Evolutionary conservation across 1,140 invertebrate species (phyloP).

Genomic region (Zophobas atratus): DNA sequence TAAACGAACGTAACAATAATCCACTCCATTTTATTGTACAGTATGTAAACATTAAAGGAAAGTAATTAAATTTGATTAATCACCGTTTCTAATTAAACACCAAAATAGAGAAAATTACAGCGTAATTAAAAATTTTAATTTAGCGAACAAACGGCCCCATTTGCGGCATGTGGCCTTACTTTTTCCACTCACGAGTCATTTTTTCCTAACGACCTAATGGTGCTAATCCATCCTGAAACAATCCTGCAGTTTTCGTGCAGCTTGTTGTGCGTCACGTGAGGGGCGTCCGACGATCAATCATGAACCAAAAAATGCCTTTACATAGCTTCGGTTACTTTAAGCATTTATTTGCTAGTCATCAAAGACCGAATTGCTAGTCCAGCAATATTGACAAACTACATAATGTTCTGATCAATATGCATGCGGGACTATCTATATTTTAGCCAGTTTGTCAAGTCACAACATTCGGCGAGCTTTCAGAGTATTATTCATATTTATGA

Average conservation of each 20-base stretch:
- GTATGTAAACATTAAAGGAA: too few species aligned
- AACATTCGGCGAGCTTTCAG: slow-evolving; percentile 1
- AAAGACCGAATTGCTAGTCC: slow-evolving; percentile 23
- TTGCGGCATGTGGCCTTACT: not conserved
- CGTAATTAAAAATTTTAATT: slow-evolving; percentile 27
- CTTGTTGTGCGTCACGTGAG: slow-evolving; percentile 10
- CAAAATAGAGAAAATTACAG: slow-evolving; percentile 21
- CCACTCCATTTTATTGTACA: too few species aligned
- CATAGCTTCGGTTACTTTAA: slow-evolving; percentile 21
- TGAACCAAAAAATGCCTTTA: slow-evolving; percentile 28
- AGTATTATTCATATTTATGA: slow-evolving; percentile 34
- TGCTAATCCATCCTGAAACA: slow-evolving; percentile 34
- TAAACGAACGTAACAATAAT: too few species aligned
- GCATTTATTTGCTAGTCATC: slow-evolving; percentile 29
- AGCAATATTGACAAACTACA: slow-evolving; percentile 9
- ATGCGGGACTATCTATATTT: slow-evolving; percentile 14
- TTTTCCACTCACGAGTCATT: not conserved
- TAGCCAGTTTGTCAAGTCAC: slow-evolving; percentile 30
- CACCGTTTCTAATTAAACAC: slow-evolving; percentile 19
- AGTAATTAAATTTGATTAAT: slow-evolving; percentile 31
- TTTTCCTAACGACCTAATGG: slow-evolving; percentile 17
- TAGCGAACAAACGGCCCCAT: not conserved
- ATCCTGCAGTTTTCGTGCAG: slow-evolving; percentile 30
- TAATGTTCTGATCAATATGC: slow-evolving; percentile 16
- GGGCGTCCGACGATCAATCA: slow-evolving; percentile 15